Conservation (phyloP, 2,113 vertebrate species). For the Hepsetus odoe region DNA sequence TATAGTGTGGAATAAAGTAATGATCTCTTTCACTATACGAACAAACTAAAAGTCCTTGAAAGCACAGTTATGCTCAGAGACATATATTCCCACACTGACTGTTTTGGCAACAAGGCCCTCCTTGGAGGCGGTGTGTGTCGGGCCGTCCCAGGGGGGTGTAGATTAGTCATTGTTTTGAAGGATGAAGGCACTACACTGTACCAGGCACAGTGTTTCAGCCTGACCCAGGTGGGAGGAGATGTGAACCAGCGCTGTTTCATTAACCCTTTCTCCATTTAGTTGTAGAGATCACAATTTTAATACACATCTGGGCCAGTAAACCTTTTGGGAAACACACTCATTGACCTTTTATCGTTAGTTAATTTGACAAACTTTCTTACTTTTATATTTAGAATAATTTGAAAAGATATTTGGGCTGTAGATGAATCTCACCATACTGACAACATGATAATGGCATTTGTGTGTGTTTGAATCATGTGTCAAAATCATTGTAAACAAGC, state of each 20-base stretch:
- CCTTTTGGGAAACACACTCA: neutral
- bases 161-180: conserved; percentile 56
- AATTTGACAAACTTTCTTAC: too few relatives aligned
- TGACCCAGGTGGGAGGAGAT: conserved; percentile 46
- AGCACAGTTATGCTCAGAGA: neutral
- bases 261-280: conserved; percentile 22
- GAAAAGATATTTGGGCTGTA: too few relatives aligned
- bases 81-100: conserved; percentile 21
- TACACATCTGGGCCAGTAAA: neutral
- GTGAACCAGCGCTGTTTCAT: conserved; percentile 34
- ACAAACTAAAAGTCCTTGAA: conserved; percentile 10
- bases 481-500: too few relatives aligned
- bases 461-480: too few relatives aligned
- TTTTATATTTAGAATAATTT: too few relatives aligned
- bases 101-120: conserved; percentile 42
- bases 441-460: too few relatives aligned
- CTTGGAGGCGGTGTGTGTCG: conserved; percentile 23
- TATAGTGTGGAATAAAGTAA: neutral
- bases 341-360: too few relatives aligned
- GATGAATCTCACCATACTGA: too few relatives aligned
- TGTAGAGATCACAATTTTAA: neutral
- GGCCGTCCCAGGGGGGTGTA: conserved; percentile 20
- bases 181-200: conserved; percentile 46
- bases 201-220: conserved; percentile 52
- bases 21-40: neutral